Base-by-base conservation (phyloP, 2,113 vertebrate species). In the Agapornis roseicollis region DNA sequence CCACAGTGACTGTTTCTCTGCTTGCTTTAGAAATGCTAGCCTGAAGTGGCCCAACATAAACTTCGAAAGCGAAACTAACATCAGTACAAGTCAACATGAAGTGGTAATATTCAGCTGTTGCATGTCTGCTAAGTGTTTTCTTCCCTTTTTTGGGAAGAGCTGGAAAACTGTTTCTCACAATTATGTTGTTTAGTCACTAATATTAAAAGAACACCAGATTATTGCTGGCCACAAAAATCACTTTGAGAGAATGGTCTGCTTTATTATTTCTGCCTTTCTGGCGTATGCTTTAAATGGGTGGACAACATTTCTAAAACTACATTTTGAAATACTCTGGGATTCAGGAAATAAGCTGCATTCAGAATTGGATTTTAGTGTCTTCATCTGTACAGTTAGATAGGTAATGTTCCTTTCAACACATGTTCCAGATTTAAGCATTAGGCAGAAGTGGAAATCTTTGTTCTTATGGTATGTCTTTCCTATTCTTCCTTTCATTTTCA, bases 81-180 rank as follows among this genome's bases (percentile, higher is more conserved):
- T 88, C 25, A 49, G 0, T 31, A 0, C n/a, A 76, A 89, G 58
- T 73, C 63, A 66, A 4, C 7, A 12, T 46, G n/a, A 76, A 85
- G 44, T 33, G 42, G 25, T 64, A 46, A 42, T 52, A 58, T 71
- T 93, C 50, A 77, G 68, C 63, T 71, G 19, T 24, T 80, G 41
- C 47, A 17, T 46, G 41, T 77, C 63, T 95, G 20, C 28, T 19
- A 64, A 79, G 39, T 87, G 63, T 73, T 77, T 89, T 69, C 66
- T 88, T 88, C 37, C 87, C 79, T 73, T 80, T 93, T 94, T 91
- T 80, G 76, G 84, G 85, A 85, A 91, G 53, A 63, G 16, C 50
- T 93, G 31, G 33, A 78, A 80, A 85, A 68, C 20, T 35, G 7
- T 85, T 94, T 89, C 88, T 94, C 85, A 58, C 68, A 88, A 47